These are phyloP conservation scores for Phoebastria nigripes DNA, from an alignment of 2,797 vertebrate species.

Conservation along the genomic window DNA sequence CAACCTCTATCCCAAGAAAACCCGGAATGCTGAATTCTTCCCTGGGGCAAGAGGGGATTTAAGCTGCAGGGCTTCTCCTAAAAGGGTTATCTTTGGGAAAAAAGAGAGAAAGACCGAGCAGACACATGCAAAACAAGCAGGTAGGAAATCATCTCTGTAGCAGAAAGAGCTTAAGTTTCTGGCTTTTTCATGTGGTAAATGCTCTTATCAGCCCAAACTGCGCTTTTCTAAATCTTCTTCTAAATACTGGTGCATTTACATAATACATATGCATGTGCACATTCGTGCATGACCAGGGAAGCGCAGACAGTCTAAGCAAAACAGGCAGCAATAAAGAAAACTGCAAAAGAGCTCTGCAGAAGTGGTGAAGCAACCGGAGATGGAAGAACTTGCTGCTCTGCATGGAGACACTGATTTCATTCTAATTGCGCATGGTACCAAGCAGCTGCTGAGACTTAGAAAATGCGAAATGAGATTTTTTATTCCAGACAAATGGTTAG, in stretches of 20 bases:
- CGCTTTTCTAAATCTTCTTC: not conserved
- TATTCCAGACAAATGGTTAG: not conserved
- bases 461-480: not conserved
- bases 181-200: not conserved
- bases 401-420: not conserved
- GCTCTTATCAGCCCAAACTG: not conserved
- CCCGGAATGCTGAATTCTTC: not conserved
- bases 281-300: not conserved
- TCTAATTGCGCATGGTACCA: not conserved
- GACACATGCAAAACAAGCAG: not conserved
- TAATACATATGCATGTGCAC: not conserved
- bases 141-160: not conserved
- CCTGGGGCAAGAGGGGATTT: not conserved
- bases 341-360: not conserved
- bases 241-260: not conserved
- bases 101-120: not conserved
- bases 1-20: not conserved
- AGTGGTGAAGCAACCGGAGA: not conserved
- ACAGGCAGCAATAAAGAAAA: not conserved
- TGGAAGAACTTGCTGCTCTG: not conserved
- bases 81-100: not conserved
- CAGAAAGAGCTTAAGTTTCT: not conserved
- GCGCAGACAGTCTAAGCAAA: not conserved
- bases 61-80: not conserved
- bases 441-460: not conserved